A percentile compares a stretch with the other conserved stretches of the same genome.
These are phyloP conservation scores for Cyclina sinensis DNA, from an alignment of 1,140 invertebrate species.

Conservation along the genomic window DNA sequence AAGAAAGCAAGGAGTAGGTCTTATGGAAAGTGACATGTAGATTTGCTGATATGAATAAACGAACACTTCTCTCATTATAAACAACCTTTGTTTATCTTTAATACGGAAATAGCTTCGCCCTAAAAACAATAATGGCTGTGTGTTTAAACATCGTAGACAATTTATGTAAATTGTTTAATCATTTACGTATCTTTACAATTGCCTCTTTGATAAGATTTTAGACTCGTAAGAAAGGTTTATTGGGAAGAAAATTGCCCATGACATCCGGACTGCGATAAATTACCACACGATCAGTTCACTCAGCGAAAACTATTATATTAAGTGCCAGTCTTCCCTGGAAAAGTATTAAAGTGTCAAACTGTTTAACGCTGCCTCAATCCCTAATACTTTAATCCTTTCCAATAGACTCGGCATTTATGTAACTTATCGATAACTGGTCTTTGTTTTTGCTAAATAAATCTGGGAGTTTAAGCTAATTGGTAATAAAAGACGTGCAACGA, in stretches of 20 bases:
- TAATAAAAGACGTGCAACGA: slow-evolving; percentile 3
- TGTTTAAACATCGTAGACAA: no score
- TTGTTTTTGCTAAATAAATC: slow-evolving; percentile 20
- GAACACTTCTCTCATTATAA: no score
- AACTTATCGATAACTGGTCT: slow-evolving; percentile 14
- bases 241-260: background rate
- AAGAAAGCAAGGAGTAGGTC: no score
- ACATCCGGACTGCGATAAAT: background rate
- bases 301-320: background rate
- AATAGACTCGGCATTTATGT: background rate
- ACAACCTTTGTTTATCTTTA: no score
- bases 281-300: background rate
- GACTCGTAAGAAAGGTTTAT: background rate
- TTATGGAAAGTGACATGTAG: no score
- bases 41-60: no score
- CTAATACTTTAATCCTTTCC: background rate
- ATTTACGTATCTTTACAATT: background rate
- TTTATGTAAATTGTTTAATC: no score
- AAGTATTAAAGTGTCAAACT: background rate
- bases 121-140: no score
- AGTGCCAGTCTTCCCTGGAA: background rate
- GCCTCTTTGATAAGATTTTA: background rate
- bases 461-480: slow-evolving; percentile 2
- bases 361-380: background rate
- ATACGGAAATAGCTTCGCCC: no score